Percentiles rank a stretch among this genome's conserved stretches.
These are phyloP conservation scores for Acleris literana DNA, from an alignment of 2,888 invertebrate genomes.

Conservation along the genomic window DNA sequence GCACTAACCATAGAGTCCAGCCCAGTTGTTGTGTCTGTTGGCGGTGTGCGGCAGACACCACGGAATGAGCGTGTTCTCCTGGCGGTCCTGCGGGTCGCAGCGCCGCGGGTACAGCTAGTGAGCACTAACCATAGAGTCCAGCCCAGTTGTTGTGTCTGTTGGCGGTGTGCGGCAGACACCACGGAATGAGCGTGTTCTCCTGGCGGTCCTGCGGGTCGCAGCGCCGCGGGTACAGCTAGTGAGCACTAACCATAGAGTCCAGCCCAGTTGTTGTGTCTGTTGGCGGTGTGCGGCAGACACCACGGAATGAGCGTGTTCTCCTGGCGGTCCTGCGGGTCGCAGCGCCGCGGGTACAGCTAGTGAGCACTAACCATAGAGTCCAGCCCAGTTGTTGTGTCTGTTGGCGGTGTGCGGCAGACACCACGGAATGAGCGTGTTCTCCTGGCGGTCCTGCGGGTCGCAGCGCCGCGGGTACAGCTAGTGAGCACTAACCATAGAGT, in stretches of 20 bases:
- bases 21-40: conserved; percentile 88
- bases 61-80: conserved; percentile 92
- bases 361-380: conserved; percentile 85
- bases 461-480: conserved; percentile 65
- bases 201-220: conserved; percentile 90
- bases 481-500: conserved; percentile 84
- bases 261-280: conserved; percentile 93
- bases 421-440: conserved; percentile 94
- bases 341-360: conserved; percentile 53
- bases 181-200: conserved; percentile 92
- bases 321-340: conserved; percentile 89
- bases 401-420: conserved; percentile 94
- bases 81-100: conserved; percentile 89
- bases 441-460: conserved; percentile 88
- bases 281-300: conserved; percentile 94
- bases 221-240: conserved; percentile 34
- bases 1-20: conserved; percentile 88
- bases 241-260: conserved; percentile 87
- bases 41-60: conserved; percentile 95
- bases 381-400: conserved; percentile 93
- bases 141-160: conserved; percentile 94
- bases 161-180: conserved; percentile 94
- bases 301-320: conserved; percentile 93
- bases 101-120: conserved; percentile 35
- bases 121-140: conserved; percentile 87